Percentiles rank a stretch among this genome's conserved stretches.
Conservation (phyloP, 2,888 invertebrate species). For the Trilocha varians region DNA sequence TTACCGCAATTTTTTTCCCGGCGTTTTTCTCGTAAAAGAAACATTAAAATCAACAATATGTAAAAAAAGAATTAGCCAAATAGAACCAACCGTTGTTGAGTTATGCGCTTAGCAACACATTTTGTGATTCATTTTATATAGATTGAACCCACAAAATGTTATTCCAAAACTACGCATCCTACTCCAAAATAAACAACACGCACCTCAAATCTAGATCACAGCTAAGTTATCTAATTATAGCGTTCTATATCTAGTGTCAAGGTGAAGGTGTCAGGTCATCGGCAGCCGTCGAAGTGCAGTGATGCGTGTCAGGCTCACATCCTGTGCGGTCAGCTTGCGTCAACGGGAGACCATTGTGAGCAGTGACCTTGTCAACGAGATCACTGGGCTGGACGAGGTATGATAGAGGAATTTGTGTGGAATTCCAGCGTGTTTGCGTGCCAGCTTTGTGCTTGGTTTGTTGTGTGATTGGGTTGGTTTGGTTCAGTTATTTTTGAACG, state of each 20-base stretch:
- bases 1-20: too few relatives aligned
- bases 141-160: too few relatives aligned
- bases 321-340: constrained; percentile 6
- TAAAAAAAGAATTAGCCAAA: too few relatives aligned
- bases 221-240: neutral
- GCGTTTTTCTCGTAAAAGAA: too few relatives aligned
- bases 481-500: neutral
- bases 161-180: too few relatives aligned
- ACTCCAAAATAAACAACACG: too few relatives aligned
- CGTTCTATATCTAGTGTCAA: neutral
- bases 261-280: neutral
- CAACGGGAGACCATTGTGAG: neutral
- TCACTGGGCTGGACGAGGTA: neutral
- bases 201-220: neutral
- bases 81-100: too few relatives aligned
- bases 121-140: too few relatives aligned
- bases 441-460: neutral
- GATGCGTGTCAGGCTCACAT: constrained; percentile 4
- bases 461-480: neutral
- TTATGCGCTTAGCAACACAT: too few relatives aligned
- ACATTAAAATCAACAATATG: too few relatives aligned
- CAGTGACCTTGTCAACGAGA: neutral
- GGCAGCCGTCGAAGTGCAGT: constrained; percentile 1
- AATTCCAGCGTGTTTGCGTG: too few relatives aligned
- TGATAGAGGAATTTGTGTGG: neutral